Evolutionary conservation across 2,888 invertebrate species (phyloP).

Genomic region (Drosophila colorata): DNA sequence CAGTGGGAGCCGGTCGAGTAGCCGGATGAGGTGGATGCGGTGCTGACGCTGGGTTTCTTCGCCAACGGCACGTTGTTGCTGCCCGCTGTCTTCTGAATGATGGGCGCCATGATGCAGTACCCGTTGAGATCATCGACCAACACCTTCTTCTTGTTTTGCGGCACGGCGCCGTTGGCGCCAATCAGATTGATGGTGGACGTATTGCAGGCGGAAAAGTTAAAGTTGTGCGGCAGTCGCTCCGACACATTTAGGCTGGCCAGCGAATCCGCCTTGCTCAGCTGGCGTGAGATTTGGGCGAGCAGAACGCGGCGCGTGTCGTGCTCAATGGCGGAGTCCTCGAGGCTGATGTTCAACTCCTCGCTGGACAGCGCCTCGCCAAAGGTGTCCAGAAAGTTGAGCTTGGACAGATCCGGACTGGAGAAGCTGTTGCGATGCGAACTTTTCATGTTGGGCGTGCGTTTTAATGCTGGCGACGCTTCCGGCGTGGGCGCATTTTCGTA

Average conservation of each 20-base stretch:
- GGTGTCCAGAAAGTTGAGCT: constrained; percentile 80
- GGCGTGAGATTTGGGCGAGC: constrained; percentile 46
- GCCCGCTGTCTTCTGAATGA: constrained; percentile 62
- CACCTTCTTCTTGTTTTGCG: constrained; percentile 72
- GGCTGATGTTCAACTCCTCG: constrained; percentile 69
- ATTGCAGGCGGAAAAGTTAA: constrained; percentile 85
- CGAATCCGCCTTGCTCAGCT: constrained; percentile 65
- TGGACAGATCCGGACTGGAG: constrained; percentile 85
- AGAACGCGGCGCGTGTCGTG: constrained; percentile 41
- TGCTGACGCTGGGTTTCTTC: constrained; percentile 49
- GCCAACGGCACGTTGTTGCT: constrained; percentile 12
- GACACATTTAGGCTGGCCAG: constrained; percentile 83
- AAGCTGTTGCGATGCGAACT: constrained; percentile 84
- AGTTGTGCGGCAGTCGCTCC: constrained; percentile 82
- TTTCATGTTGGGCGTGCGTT: constrained; percentile 36
- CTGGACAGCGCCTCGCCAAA: constrained; percentile 72
- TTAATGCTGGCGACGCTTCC: constrained; percentile 30
- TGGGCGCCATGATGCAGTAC: constrained; percentile 85
- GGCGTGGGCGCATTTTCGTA: constrained; percentile 71
- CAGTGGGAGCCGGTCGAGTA: constrained; percentile 79
- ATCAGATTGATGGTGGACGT: constrained; percentile 84
- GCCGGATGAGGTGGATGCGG: constrained; percentile 78
- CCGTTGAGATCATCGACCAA: constrained; percentile 83
- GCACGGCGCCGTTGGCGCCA: constrained; percentile 82
- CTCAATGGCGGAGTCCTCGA: constrained; percentile 73